Percentiles rank a stretch among this genome's conserved stretches.
Evolutionary conservation across 2,888 invertebrate genomes (phyloP).

Genomic region (Laspeyria flexula): DNA sequence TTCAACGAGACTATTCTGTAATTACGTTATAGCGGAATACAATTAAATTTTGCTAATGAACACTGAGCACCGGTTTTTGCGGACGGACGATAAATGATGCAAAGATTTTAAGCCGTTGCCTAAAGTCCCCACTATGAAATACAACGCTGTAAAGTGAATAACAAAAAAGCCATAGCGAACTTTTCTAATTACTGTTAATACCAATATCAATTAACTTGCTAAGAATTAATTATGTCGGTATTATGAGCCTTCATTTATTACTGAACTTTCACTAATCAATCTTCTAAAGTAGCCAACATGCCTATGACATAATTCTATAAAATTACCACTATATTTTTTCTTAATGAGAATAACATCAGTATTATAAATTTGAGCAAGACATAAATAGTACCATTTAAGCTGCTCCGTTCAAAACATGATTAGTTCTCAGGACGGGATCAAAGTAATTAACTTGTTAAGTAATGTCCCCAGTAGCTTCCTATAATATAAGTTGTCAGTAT

Average conservation of each 20-base stretch:
- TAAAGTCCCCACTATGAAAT: slow-evolving; percentile 24
- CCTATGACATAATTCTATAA: slow-evolving; percentile 39
- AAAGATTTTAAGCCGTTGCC: slow-evolving; percentile 20
- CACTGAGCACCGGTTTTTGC: slow-evolving; percentile 20
- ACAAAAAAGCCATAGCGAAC: slow-evolving; percentile 68
- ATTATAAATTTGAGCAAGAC: slow-evolving; percentile 4
- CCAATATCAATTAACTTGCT: slow-evolving; percentile 83
- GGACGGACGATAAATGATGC: slow-evolving; percentile 11
- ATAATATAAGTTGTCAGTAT: background rate
- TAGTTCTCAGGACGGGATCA: slow-evolving; percentile 1
- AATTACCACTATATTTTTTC: slow-evolving; percentile 37
- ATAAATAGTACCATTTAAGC: slow-evolving; percentile 9
- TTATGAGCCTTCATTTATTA: slow-evolving; percentile 81
- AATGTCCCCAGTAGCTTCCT: background rate
- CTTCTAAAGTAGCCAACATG: slow-evolving; percentile 64
- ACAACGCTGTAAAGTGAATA: slow-evolving; percentile 44
- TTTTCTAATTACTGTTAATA: slow-evolving; percentile 84
- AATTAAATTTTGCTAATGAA: slow-evolving; percentile 36
- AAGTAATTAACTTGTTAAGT: slow-evolving; percentile 9
- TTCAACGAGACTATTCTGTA: slow-evolving; percentile 23
- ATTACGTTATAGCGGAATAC: slow-evolving; percentile 27
- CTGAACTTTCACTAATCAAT: slow-evolving; percentile 83
- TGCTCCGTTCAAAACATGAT: slow-evolving; percentile 1
- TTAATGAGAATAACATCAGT: slow-evolving; percentile 25
- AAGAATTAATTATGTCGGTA: slow-evolving; percentile 83